phyloP scores from a whole-genome alignment of 30 jellyfish, hydroid and myxozoan genomes.

The Chrysaora quinquecirrha region DNA sequence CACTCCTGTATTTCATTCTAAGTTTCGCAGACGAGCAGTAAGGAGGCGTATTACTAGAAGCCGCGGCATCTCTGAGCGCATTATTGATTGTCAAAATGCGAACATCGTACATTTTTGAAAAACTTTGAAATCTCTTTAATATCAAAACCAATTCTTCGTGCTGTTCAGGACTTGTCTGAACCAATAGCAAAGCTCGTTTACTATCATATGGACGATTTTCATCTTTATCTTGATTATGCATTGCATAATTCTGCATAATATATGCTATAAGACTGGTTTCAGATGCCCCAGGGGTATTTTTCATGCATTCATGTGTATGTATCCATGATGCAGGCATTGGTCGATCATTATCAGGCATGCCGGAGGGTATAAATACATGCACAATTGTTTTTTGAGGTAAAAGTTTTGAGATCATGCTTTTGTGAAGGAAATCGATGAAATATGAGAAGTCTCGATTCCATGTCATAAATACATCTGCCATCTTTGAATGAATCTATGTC shows the following conservation, averaged over 20 bases:
- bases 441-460: constrained; percentile 38
- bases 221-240: background rate
- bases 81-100: background rate
- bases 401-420: background rate
- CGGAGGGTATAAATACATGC: constrained; percentile 14
- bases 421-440: constrained; percentile 17
- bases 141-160: constrained; percentile 40
- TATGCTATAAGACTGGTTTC: constrained; percentile 52
- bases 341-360: constrained; percentile 16
- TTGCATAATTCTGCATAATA: constrained; percentile 19
- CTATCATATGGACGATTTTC: background rate
- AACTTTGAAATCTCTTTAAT: constrained; percentile 4
- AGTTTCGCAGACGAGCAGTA: no score
- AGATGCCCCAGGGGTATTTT: constrained; percentile 29
- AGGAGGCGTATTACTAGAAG: no score
- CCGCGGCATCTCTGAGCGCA: background rate
- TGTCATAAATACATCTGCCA: constrained; percentile 38
- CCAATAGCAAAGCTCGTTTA: constrained; percentile 13
- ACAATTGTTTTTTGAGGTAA: background rate
- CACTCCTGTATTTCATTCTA: no score
- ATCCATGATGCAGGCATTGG: constrained; percentile 53
- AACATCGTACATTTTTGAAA: background rate
- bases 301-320: constrained; percentile 33
- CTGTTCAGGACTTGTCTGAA: constrained; percentile 57
- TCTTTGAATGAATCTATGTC: no score